A percentile compares a stretch with the other conserved stretches of the same genome.
Conservation (phyloP, 2,797 vertebrate genomes). For the Enteromius mattozi region DNA sequence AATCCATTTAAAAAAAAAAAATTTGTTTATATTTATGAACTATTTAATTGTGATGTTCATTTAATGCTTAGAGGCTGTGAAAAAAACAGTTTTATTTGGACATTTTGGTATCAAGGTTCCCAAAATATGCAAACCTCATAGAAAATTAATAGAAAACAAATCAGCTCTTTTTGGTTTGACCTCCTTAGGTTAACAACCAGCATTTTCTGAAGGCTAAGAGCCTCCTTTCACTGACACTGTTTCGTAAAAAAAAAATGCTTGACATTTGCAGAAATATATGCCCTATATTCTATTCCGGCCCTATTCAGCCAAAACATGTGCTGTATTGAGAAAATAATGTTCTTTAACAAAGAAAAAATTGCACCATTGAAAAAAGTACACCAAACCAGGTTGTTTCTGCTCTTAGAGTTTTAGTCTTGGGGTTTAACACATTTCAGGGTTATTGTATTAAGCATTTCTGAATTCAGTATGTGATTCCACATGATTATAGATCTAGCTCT, state of each 20-base stretch:
- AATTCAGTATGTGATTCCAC: conserved; percentile 49
- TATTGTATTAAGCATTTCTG: conserved; percentile 40
- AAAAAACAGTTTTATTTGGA: not conserved
- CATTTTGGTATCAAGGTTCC: not conserved
- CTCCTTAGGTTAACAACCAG: not conserved
- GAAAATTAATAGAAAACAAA: not conserved
- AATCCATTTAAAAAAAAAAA: not conserved
- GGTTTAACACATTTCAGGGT: not conserved
- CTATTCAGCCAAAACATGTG: not conserved
- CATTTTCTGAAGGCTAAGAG: not conserved
- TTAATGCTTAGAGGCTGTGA: not conserved
- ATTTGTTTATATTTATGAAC: not conserved
- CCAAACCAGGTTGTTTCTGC: not conserved
- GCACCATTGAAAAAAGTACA: not conserved
- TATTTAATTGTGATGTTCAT: not conserved
- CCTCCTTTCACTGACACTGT: not conserved
- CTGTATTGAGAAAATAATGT: not conserved
- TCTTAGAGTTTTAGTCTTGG: not conserved
- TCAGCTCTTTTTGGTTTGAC: not conserved
- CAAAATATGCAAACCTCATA: not conserved
- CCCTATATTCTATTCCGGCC: not conserved
- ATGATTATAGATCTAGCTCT: conserved; percentile 60
- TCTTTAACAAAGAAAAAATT: not conserved
- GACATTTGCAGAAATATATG: not conserved
- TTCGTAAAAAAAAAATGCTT: not conserved